phyloP scores from a whole-genome alignment of 2,113 vertebrate species.

The Pterophyllum scalare region DNA sequence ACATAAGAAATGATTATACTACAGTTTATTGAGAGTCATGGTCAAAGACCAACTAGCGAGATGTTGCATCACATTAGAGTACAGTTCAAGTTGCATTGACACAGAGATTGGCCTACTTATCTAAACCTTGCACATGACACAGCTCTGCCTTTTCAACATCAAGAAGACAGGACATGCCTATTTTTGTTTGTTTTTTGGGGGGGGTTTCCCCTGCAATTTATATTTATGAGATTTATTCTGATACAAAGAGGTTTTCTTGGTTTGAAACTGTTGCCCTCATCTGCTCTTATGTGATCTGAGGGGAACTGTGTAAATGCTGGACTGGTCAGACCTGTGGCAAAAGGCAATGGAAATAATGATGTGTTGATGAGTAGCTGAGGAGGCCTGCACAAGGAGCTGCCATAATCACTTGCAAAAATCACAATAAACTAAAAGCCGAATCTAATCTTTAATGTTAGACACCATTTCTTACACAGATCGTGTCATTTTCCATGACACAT shows the following conservation, averaged over 20 bases:
- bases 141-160: constrained; percentile 43
- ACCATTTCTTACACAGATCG: not conserved
- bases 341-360: constrained; percentile 29
- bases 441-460: not conserved
- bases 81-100: constrained; percentile 43
- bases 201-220: not conserved
- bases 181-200: not conserved
- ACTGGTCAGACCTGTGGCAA: constrained; percentile 11
- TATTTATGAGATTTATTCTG: not conserved
- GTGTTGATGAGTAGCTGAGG: constrained; percentile 20
- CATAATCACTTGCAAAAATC: not conserved
- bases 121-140: constrained; percentile 47
- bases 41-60: constrained; percentile 29
- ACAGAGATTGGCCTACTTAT: constrained; percentile 53
- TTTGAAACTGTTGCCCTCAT: constrained; percentile 19
- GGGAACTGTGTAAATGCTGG: constrained; percentile 14
- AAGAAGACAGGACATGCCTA: not conserved
- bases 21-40: constrained; percentile 17
- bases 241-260: constrained; percentile 7
- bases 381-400: not conserved
- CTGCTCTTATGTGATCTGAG: constrained; percentile 22
- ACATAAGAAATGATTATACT: constrained; percentile 13
- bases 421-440: not conserved
- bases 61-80: constrained; percentile 48
- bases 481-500: no score